Percentiles rank a stretch among this genome's conserved stretches.
These are phyloP conservation scores for Xyliphius kryptos DNA, from an alignment of 2,113 vertebrate species.

Conservation along the genomic window DNA sequence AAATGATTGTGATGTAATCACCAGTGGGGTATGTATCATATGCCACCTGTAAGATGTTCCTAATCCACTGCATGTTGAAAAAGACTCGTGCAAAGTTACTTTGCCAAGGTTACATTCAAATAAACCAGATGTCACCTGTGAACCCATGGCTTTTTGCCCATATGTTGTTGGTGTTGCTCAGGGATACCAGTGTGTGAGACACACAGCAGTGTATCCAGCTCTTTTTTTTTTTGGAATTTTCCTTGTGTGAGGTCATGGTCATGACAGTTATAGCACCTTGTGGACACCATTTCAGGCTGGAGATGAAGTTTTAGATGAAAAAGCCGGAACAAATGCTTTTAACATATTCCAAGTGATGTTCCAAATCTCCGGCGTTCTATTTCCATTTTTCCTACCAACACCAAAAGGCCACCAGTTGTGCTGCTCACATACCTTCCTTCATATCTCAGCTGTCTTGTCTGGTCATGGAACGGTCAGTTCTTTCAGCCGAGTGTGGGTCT, in stretches of 20 bases:
- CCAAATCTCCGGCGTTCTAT: constrained; percentile 44
- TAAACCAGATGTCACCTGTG: no score
- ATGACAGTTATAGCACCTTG: constrained; percentile 59
- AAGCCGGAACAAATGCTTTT: constrained; percentile 46
- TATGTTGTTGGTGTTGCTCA: no score
- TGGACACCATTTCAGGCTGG: constrained; percentile 51
- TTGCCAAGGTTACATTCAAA: no score
- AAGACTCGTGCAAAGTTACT: no score
- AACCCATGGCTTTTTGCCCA: no score
- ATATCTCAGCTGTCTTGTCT: constrained; percentile 31
- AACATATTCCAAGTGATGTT: constrained; percentile 56
- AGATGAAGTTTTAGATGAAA: constrained; percentile 35
- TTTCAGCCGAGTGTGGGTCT: constrained; percentile 11
- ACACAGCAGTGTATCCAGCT: constrained; percentile 63
- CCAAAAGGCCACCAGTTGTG: constrained; percentile 55
- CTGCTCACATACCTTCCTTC: constrained; percentile 35
- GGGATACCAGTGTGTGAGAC: not conserved
- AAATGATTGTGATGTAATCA: no score
- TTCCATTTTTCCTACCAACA: constrained; percentile 49
- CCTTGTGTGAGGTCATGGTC: constrained; percentile 69
- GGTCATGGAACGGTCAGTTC: constrained; percentile 16
- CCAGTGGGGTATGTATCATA: no score
- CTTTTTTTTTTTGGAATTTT: constrained; percentile 68
- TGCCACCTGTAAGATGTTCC: no score
- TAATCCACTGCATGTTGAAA: no score